Evolutionary conservation across 2,113 vertebrate genomes (phyloP), one percentile per base, ranked within the genome.

Genomic region (Mormoops blainvillei): DNA sequence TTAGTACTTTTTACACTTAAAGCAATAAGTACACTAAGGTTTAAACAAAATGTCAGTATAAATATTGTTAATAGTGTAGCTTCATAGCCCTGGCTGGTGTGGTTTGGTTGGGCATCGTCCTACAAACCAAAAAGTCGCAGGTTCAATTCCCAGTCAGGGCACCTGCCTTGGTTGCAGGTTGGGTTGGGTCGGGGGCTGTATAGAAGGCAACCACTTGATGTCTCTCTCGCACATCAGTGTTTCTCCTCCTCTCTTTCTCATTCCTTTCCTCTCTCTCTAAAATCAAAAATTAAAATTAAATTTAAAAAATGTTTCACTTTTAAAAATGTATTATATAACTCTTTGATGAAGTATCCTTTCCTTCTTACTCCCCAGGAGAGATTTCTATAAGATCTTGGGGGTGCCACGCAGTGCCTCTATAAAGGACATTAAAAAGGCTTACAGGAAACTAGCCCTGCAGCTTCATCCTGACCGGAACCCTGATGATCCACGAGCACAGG

Each of bases 361-460:
- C 45, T 28, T 65, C 33, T 56, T 2, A 41, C 33, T 89, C 63
- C 83, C 3, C 81, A 99, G 99, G 96, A 98, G 99, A 95, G 99
- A 99, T 97, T 99, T 99, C 98, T 99, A 99, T 96, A 99, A 99
- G 95, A 99, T 99, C 77, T 95, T 99, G 92, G 99, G 99, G 11
- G 99, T 99, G n/a, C 99, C 98, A 68, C 99, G 99, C 84, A 98
- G 98, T 2, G 99, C 99, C 33, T 99, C 99, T 20, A 98, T 99
- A 94, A 99, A 99, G 98, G 99, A 99, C 94, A 99, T 99, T 93
- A 99, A 99, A 96, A 99, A 99, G 98, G 99, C 99, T 33, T 99
- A 99, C 97, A 99, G 99, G 87, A 99, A 99, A 96, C 98, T 99
- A 89, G 99, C 99, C 9, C 98, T 99, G 33, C 99, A 99, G 98